Evolutionary conservation across 2,113 vertebrate genomes (phyloP), one percentile per base, ranked within the genome.

Genomic region (Acrocephalus arundinaceus): DNA sequence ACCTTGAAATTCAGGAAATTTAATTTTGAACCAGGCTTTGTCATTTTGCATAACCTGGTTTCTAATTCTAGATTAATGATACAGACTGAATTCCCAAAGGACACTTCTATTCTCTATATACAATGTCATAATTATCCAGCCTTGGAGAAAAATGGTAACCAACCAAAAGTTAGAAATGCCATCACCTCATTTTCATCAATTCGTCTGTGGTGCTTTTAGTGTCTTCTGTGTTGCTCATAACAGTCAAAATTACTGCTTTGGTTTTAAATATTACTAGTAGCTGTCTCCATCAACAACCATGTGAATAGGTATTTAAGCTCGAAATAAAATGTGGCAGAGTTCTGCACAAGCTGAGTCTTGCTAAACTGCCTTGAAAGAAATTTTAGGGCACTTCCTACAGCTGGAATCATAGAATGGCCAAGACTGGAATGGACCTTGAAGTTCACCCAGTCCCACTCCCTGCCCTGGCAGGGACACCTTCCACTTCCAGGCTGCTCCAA

Each of bases 21-120:
- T 66, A 87, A 95, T 93, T 97, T 76, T 76, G 62, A 82, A 89
- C 41, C 35, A 52, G 51, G 48, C 48, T 88, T 59, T 31, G 52
- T 86, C 80, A 70, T 68, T 94, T 72, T 76, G 62, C 62, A 70
- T 93, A 96, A 96, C 89, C 94, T 79, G 58, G 66, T 97, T 97
- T 97, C 91, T 93, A 96, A 96, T 89, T 96, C 91, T 76, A 76
- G 89, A 87, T 91, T 81, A 48, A 51, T 57, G 76, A 18, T 41
- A 71, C 41, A 49, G 86, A 28, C 70, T 59, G 51, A 95, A 85
- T 62, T 87, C 89, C 57, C 27, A 21, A 66, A 75, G 84, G 93
- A 89, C 52, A 9, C 21, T 55, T 58, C 22, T 5, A 4, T 23
- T 91, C 89, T 87, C 81, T 51, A 65, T 2, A 46, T 10, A 52